phyloP scores from a whole-genome alignment of 2,888 invertebrate species.

The Drosophila leonis region DNA sequence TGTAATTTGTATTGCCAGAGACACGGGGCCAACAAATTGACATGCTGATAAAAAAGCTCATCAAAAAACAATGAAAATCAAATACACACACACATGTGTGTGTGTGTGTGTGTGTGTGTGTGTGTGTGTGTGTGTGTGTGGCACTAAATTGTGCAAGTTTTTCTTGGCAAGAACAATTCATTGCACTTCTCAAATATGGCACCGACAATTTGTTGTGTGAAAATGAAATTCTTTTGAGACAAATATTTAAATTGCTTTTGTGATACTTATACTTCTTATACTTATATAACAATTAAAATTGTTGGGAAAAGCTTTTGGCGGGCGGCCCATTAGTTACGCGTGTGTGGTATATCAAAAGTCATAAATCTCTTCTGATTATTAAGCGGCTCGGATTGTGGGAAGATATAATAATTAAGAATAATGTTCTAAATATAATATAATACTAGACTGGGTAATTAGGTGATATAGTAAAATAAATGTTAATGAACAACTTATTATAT shows the following conservation, averaged over 20 bases:
- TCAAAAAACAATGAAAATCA: constrained; percentile 33
- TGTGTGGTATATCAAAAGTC: neutral
- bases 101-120: neutral
- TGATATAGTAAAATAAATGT: too few relatives aligned
- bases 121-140: neutral
- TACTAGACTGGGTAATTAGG: neutral
- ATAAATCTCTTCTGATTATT: neutral
- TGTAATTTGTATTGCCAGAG: constrained; percentile 59
- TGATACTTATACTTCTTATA: neutral
- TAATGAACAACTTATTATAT: neutral
- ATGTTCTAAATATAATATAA: neutral
- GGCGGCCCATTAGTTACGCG: constrained; percentile 2
- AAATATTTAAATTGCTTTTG: neutral
- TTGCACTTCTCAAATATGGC: constrained; percentile 21
- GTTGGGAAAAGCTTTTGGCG: neutral
- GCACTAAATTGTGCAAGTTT: constrained; percentile 26
- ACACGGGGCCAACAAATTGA: constrained; percentile 55
- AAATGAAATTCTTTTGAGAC: constrained; percentile 3
- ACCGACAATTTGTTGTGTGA: constrained; percentile 23
- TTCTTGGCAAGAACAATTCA: constrained; percentile 22
- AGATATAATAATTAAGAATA: neutral
- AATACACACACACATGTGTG: neutral
- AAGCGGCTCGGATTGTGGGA: neutral
- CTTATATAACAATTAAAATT: constrained; percentile 5
- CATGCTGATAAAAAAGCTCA: constrained; percentile 61